A percentile compares a stretch with the other conserved stretches of the same genome.
These are phyloP conservation scores for Rhagoletis pomonella DNA, from an alignment of 1,140 invertebrate genomes.

Conservation along the genomic window DNA sequence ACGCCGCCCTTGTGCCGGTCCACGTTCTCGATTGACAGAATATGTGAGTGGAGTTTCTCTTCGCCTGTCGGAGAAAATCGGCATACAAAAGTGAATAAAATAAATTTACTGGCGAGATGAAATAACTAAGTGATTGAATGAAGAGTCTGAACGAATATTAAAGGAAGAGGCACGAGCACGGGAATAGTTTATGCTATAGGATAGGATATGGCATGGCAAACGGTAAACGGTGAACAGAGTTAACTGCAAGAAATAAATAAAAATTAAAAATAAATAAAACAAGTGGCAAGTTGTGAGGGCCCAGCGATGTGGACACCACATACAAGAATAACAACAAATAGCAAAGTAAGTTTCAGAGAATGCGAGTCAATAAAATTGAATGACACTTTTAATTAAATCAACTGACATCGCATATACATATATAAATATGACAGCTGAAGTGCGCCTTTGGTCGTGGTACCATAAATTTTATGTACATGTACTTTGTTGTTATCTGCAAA, in stretches of 20 bases:
- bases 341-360: not conserved
- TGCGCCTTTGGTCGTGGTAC: not conserved
- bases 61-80: conserved; percentile 71
- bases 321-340: not conserved
- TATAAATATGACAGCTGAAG: not conserved
- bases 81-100: conserved; percentile 10
- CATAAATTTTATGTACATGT: not conserved
- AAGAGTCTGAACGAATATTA: not conserved
- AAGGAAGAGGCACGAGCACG: not conserved
- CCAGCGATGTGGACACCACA: not conserved
- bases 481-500: not conserved
- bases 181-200: not conserved
- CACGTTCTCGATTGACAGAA: conserved; percentile 75
- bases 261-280: conserved; percentile 18
- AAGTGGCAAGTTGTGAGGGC: not conserved
- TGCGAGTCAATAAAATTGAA: conserved; percentile 49
- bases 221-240: not conserved
- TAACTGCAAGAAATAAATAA: conserved; percentile 9
- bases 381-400: conserved; percentile 46
- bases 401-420: not conserved
- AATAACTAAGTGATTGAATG: conserved; percentile 48
- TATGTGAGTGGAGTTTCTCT: conserved; percentile 75
- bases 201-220: not conserved
- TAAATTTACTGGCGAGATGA: conserved; percentile 19
- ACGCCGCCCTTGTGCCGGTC: conserved; percentile 79